Evolutionary conservation across 2,113 vertebrate genomes (phyloP), one percentile per base, ranked within the genome.

Genomic region (Pimephales promelas): DNA sequence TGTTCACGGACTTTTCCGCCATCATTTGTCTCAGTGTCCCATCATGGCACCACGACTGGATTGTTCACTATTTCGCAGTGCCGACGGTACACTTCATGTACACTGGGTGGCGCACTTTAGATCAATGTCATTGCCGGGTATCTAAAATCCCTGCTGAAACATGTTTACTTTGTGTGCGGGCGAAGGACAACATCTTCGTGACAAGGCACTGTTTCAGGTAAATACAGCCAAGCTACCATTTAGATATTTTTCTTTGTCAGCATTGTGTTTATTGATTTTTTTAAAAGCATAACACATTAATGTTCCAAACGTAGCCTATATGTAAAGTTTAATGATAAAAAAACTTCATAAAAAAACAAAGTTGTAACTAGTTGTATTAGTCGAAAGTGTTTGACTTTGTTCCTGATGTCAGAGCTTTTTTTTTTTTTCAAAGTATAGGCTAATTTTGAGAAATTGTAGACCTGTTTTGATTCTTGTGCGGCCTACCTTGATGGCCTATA

Each of bases 41-140:
- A 36, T 40, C 79, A 70, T 36, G 85, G 82, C 52, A 61, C 45
- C 54, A 77, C 49, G 82, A 87, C 79, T 83, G 91, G 91, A 92
- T 88, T 92, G 85, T 88, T 84, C 87, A 64, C 68, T 36, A 3
- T 68, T 82, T 75, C 43, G 84, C 61, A 22, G 61, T 14, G 28
- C n/a, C 36, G 24, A 52, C 8, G 31, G n/a, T 28, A 52, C 76
- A 31, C 4, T 79, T 85, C 86, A 91, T 57, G 64, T 87, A 97
- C 98, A 97, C 97, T 93, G 94, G 97, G 94, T 95, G 98, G 97
- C 98, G 97, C 94, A 92, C 92, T 94, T 95, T 92, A 94, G 97
- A 98, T 97, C 97, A 99, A 99, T 98, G 97, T 99, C 98, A 99
- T 96, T 97, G 95, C 96, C 97, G 96, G 92, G 92, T 88, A 92